These are phyloP conservation scores for Ptychoptera albimana DNA, from an alignment of 2,888 invertebrate genomes.

Conservation along the genomic window DNA sequence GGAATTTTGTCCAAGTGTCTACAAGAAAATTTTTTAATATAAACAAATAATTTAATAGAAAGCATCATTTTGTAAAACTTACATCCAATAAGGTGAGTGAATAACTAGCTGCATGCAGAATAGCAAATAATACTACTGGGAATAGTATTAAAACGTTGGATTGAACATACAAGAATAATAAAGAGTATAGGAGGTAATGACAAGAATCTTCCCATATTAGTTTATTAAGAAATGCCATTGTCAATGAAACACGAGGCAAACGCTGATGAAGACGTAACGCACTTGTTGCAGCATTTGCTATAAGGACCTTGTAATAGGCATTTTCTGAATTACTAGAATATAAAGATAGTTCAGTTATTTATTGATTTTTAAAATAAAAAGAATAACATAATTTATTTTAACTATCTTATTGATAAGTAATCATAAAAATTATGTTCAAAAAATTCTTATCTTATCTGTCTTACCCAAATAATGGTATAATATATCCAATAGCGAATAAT, in stretches of 20 bases:
- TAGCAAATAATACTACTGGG: slow-evolving; percentile 81
- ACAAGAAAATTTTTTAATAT: slow-evolving; percentile 15
- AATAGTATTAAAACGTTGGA: slow-evolving; percentile 80
- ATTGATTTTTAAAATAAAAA: not conserved
- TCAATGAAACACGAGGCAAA: slow-evolving; percentile 67
- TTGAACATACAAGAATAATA: slow-evolving; percentile 82
- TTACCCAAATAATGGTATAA: slow-evolving; percentile 81
- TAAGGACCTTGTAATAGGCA: slow-evolving; percentile 78
- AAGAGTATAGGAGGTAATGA: slow-evolving; percentile 89
- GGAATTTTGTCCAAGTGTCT: slow-evolving; percentile 85
- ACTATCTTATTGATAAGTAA: slow-evolving; percentile 3
- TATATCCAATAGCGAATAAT: slow-evolving; percentile 66
- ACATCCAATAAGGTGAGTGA: slow-evolving; percentile 80
- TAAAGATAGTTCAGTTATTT: not conserved
- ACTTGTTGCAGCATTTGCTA: slow-evolving; percentile 88
- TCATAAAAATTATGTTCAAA: not conserved
- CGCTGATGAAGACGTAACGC: slow-evolving; percentile 91
- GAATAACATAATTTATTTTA: slow-evolving; percentile 3
- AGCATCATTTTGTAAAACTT: slow-evolving; percentile 35
- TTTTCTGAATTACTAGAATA: slow-evolving; percentile 52
- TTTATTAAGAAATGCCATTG: slow-evolving; percentile 63
- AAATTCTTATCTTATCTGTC: slow-evolving; percentile 15
- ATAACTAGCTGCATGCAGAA: slow-evolving; percentile 86
- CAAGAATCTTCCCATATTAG: slow-evolving; percentile 84
- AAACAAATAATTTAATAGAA: slow-evolving; percentile 1